Conservation (phyloP, 64 coral and sea anemone genomes). For the Actinia tenebrosa region DNA sequence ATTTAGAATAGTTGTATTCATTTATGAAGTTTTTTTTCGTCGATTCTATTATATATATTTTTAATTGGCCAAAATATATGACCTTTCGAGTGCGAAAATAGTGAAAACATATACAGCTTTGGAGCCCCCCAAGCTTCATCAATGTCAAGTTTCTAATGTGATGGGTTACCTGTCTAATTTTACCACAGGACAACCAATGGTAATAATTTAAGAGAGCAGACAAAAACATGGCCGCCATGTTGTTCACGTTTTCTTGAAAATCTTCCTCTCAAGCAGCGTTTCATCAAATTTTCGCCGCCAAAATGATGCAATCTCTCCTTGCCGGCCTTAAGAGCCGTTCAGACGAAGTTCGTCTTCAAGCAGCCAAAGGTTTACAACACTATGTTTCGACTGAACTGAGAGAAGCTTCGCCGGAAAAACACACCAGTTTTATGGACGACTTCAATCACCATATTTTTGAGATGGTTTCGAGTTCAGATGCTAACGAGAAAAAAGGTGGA, state of each 20-base stretch:
- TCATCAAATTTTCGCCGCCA: background rate
- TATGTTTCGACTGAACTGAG: constrained; percentile 98
- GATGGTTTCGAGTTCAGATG: constrained; percentile 97
- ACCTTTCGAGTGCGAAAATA: too few relatives aligned
- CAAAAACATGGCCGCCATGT: background rate
- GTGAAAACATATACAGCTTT: too few relatives aligned
- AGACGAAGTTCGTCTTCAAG: constrained; percentile 71
- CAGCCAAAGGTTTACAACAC: constrained; percentile 86
- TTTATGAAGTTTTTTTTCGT: too few relatives aligned
- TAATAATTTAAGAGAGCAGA: background rate
- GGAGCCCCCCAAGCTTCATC: too few relatives aligned
- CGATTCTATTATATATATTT: too few relatives aligned
- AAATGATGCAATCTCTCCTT: constrained; percentile 57
- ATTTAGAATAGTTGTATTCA: too few relatives aligned
- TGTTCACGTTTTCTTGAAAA: background rate
- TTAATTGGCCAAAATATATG: too few relatives aligned
- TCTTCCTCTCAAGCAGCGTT: background rate
- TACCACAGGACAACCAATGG: background rate
- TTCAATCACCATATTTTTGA: constrained; percentile 98
- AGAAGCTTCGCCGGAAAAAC: constrained; percentile 88
- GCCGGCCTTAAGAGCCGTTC: constrained; percentile 92
- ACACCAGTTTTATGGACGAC: constrained; percentile 87
- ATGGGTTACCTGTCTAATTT: background rate
- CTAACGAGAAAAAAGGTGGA: constrained; percentile 97
- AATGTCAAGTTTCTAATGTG: too few relatives aligned